phyloP scores from a whole-genome alignment of 2,797 vertebrate genomes.

The Brachyrhaphis roseni region DNA sequence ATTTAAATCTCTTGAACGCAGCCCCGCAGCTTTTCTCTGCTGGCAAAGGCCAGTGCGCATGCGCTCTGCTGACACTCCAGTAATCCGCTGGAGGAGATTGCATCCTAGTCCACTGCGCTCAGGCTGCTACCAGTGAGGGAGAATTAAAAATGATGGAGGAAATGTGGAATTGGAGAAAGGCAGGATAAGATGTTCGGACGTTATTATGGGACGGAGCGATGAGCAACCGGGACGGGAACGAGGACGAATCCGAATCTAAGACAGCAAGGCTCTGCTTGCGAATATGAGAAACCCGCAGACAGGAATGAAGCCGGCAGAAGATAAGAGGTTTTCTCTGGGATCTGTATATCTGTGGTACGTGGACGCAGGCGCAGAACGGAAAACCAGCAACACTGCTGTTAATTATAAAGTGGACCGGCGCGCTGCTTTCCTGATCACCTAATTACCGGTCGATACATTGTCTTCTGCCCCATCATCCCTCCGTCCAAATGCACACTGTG shows the following conservation, averaged over 20 bases:
- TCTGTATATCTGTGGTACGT: slow-evolving; percentile 16
- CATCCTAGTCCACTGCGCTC: slow-evolving; percentile 70
- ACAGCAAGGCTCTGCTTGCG: slow-evolving; percentile 52
- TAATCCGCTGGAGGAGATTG: slow-evolving; percentile 79
- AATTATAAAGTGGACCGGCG: not conserved
- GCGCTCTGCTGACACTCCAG: slow-evolving; percentile 80
- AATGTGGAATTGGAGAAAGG: not conserved
- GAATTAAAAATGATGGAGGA: slow-evolving; percentile 39
- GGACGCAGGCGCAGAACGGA: slow-evolving; percentile 27
- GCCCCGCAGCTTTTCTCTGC: slow-evolving; percentile 47
- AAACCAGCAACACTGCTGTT: slow-evolving; percentile 18
- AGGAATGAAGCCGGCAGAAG: slow-evolving; percentile 45
- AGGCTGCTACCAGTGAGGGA: slow-evolving; percentile 50
- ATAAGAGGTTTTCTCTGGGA: slow-evolving; percentile 26
- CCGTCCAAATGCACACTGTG: slow-evolving; percentile 12
- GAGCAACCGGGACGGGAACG: slow-evolving; percentile 59
- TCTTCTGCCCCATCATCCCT: slow-evolving; percentile 5
- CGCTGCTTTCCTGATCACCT: not conserved
- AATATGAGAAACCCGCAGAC: slow-evolving; percentile 47
- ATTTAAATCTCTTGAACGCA: slow-evolving; percentile 73
- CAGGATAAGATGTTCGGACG: not conserved
- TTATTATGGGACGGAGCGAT: slow-evolving; percentile 20
- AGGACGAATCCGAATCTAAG: slow-evolving; percentile 53
- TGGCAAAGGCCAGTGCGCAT: slow-evolving; percentile 69
- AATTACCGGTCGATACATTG: slow-evolving; percentile 1